phyloP scores from a whole-genome alignment of 2,113 vertebrate species.

The Apistogramma diplotaenia region DNA sequence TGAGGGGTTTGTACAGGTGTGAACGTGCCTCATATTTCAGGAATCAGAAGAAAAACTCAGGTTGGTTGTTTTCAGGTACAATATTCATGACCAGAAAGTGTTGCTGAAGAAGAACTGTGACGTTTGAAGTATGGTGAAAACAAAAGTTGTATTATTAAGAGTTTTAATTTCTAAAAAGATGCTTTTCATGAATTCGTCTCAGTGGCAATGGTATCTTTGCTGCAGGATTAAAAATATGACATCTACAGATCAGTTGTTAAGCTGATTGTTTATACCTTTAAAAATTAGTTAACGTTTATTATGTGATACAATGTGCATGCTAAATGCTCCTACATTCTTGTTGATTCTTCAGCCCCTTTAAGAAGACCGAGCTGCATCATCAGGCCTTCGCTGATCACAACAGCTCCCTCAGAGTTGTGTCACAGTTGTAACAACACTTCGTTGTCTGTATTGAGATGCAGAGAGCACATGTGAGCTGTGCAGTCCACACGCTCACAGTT shows the following conservation, averaged over 20 bases:
- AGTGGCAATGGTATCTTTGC: too few species aligned
- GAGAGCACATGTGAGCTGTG: background rate
- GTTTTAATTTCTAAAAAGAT: background rate
- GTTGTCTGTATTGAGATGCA: background rate
- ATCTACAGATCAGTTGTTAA: too few species aligned
- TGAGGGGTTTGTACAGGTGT: conserved; percentile 29
- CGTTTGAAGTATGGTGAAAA: background rate
- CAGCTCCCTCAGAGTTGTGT: background rate
- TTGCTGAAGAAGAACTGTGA: background rate
- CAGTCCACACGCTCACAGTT: background rate
- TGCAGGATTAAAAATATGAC: too few species aligned
- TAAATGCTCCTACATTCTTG: background rate
- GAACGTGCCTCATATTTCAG: conserved; percentile 42
- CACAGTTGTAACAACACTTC: background rate
- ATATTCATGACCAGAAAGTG: background rate
- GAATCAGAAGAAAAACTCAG: conserved; percentile 20
- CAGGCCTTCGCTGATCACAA: background rate
- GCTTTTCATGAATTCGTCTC: background rate
- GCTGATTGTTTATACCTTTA: background rate
- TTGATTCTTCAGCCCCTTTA: background rate
- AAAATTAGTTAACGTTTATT: background rate
- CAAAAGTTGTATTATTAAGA: background rate
- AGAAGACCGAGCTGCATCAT: background rate
- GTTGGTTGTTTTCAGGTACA: background rate
- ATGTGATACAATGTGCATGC: background rate